Evolutionary conservation across 2,888 invertebrate genomes (phyloP), one percentile per base, ranked within the genome.

Genomic region (Cephus runcator): DNA sequence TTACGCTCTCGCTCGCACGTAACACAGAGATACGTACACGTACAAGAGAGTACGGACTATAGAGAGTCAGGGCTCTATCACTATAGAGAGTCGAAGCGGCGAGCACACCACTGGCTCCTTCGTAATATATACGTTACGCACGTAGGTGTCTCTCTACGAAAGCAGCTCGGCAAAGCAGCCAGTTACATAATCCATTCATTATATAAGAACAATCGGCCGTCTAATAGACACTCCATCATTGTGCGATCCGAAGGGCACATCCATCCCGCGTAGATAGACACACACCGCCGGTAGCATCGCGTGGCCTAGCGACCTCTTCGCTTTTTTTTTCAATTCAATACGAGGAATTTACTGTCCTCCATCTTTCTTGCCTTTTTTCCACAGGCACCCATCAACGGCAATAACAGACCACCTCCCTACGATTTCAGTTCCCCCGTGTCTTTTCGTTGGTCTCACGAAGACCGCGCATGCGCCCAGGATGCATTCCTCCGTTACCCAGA

Each of bases 121-220:
- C 71, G 71, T 71, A 71, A 33, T 15, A 33, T 15, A 33, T 15
- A 33, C 71, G 71, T 33, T 30, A 31, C 71, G 35, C 71, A 76
- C 78, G 80, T 80, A 78, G 80, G 80, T 75, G 78, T 78, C 75
- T 77, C 76, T 75, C 73, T 69, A 71, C 71, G 31, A 33, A 71
- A 83, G 84, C 81, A 80, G 82, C 85, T 83, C 83, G 82, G 83
- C 83, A 83, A 86, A 89, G 87, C 85, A 85, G 84, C 88, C 85
- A 87, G 90, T 91, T 91, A 91, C 90, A 91, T 90, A 90, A 90
- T 90, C 90, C 89, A 88, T 89, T 89, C 91, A 90, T 91, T 91
- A 91, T 88, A 88, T 91, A 91, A 91, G 91, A 91, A 91, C 90
- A 90, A 90, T 91, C 90, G 89, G 86, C 88, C 87, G 86, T 89